Base-by-base conservation (phyloP, 2,888 invertebrate genomes). In the Brachypalpus laphriformis region DNA sequence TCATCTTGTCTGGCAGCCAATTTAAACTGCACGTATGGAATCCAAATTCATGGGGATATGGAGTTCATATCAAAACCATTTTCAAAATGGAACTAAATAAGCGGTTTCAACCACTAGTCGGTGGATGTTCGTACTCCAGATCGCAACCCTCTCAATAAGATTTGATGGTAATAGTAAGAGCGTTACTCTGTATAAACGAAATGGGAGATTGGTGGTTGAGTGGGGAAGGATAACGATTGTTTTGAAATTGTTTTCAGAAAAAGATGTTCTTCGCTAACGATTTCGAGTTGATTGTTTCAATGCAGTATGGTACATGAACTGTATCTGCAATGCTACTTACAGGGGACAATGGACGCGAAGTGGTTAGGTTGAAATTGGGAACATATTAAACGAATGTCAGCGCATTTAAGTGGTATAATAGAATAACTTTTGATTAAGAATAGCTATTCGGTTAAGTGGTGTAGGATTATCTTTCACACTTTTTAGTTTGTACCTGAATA, bases 51-150 rank as follows among this genome's bases (percentile, higher is more conserved):
- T 49, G n/a, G 3, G 37, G 63, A 56, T 56, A 61, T 68, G 68
- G 68, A 74, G 70, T 78, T 78, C 78, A 83, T 83, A 80, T 74
- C 74, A 65, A 70, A 82, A 42, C 57, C 76, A 71, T 82, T 82
- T 82, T 49, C 42, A 49, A 82, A 82, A 59, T 71, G 78, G 63
- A 63, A 83, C 74, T 80, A 74, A 74, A 74, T 74, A 74, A 80
- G 70, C 70, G 83, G 42, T 80, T 74, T 45, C 65, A 66, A 59
- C 47, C 56, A 16, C 70, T 31, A 22, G 22, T n/a, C 18, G 20
- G 14, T 57, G 71, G 65, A 34, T 70, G 20, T 18, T 22, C 3
- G 7, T 14, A 6, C n/a, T 28, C 5, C n/a, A 28, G 42, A 68
- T 47, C 22, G 40, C 9, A 34, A 54, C 61, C 68, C 47, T 42